Conservation (phyloP, 1,140 invertebrate species). For the Brachionus rubens region DNA sequence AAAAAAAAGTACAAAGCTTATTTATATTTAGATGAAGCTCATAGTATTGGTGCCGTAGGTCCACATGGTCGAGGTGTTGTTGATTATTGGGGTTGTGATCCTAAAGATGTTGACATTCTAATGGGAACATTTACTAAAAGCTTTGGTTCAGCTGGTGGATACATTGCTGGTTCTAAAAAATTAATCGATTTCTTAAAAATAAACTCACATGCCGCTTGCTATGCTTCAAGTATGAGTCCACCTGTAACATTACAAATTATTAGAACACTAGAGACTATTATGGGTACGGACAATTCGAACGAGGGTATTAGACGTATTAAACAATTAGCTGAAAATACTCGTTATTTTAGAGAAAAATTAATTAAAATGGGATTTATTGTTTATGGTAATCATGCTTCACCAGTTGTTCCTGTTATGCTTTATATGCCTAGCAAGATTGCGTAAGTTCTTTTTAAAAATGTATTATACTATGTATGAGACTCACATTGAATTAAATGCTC, state of each 20-base stretch:
- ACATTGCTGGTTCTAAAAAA: slow-evolving; percentile 85
- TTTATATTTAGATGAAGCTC: slow-evolving; percentile 89
- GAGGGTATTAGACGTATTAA: slow-evolving; percentile 63
- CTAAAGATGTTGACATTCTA: slow-evolving; percentile 85
- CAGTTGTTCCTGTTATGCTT: slow-evolving; percentile 89
- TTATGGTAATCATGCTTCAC: slow-evolving; percentile 90
- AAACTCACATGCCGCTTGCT: slow-evolving; percentile 78
- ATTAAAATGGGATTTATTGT: slow-evolving; percentile 88
- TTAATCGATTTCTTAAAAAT: slow-evolving; percentile 76
- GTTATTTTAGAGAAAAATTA: slow-evolving; percentile 79
- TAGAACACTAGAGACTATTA: slow-evolving; percentile 78
- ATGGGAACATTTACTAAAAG: slow-evolving; percentile 96
- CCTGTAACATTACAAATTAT: slow-evolving; percentile 85
- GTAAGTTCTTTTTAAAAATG: background rate
- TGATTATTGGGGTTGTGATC: slow-evolving; percentile 77
- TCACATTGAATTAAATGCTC: too few species aligned
- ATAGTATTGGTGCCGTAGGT: slow-evolving; percentile 90
- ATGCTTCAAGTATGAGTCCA: slow-evolving; percentile 86
- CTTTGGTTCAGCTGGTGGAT: slow-evolving; percentile 95
- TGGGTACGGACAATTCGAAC: slow-evolving; percentile 68
- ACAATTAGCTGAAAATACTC: slow-evolving; percentile 75
- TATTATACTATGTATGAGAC: too few species aligned
- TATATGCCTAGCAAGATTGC: slow-evolving; percentile 89
- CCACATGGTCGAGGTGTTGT: slow-evolving; percentile 79
- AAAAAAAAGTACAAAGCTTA: slow-evolving; percentile 92